Conservation (phyloP, 2,888 invertebrate genomes). For the Ophion slaviceki region DNA sequence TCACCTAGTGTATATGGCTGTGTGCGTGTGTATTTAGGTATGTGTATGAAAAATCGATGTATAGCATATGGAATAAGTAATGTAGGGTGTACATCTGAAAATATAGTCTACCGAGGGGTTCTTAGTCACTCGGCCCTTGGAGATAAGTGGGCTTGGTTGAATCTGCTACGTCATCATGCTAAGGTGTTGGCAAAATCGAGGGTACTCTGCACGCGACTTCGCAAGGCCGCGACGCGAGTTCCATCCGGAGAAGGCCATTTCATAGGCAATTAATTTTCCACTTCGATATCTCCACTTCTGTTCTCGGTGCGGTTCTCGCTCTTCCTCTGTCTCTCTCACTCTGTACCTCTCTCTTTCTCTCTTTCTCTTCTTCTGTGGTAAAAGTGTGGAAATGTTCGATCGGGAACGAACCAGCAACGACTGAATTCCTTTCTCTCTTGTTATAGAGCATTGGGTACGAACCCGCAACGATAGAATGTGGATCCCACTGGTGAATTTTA, state of each 20-base stretch:
- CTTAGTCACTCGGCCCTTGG: slow-evolving; percentile 33
- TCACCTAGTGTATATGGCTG: background rate
- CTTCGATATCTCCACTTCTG: slow-evolving; percentile 61
- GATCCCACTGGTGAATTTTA: slow-evolving; percentile 3
- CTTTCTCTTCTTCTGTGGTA: background rate
- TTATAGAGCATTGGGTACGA: slow-evolving; percentile 13
- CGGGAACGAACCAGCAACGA: background rate
- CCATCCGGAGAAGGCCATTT: slow-evolving; percentile 71
- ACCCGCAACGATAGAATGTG: slow-evolving; percentile 9
- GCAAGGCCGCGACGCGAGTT: slow-evolving; percentile 70
- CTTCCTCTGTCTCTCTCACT: slow-evolving; percentile 23
- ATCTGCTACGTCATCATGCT: slow-evolving; percentile 68
- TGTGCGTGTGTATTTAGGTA: background rate
- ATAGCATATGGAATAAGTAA: slow-evolving; percentile 11
- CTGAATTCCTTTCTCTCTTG: slow-evolving; percentile 8
- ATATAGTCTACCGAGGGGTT: slow-evolving; percentile 24
- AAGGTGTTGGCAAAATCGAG: slow-evolving; percentile 71
- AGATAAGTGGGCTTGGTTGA: slow-evolving; percentile 64
- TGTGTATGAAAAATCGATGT: slow-evolving; percentile 3
- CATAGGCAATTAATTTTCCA: slow-evolving; percentile 76
- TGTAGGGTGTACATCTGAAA: slow-evolving; percentile 29
- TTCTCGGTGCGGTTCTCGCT: slow-evolving; percentile 37
- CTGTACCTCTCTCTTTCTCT: slow-evolving; percentile 25
- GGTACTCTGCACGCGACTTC: slow-evolving; percentile 75
- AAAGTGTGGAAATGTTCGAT: slow-evolving; percentile 1